Conservation (phyloP, 2,113 vertebrate genomes). For the Phaetusa simplex region DNA sequence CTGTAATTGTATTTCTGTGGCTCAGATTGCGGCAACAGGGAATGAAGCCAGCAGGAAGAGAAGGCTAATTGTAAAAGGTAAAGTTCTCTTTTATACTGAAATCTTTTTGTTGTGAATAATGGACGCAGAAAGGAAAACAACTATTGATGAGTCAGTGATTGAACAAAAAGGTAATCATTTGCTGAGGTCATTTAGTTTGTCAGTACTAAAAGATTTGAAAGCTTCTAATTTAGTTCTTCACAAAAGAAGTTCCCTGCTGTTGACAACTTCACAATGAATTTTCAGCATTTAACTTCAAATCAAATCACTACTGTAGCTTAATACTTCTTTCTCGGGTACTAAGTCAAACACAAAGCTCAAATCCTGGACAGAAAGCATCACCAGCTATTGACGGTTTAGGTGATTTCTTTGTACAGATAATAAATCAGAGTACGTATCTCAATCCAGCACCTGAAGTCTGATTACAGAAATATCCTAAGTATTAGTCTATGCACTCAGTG, state of each 20-base stretch:
- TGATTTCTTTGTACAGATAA: not conserved
- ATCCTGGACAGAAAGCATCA: not conserved
- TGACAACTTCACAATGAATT: conserved; percentile 13
- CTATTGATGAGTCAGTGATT: not conserved
- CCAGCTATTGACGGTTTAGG: not conserved
- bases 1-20: not conserved
- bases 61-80: not conserved
- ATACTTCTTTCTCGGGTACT: not conserved
- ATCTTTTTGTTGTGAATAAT: not conserved
- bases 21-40: not conserved
- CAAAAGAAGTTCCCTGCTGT: not conserved
- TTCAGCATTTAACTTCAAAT: conserved; percentile 3
- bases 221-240: conserved; percentile 14
- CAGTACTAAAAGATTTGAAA: not conserved
- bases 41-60: not conserved
- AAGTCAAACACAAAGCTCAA: not conserved
- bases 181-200: not conserved
- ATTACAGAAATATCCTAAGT: not conserved
- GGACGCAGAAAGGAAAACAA: not conserved
- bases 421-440: not conserved
- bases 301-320: not conserved
- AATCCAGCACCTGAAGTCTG: not conserved
- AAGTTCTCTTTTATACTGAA: not conserved
- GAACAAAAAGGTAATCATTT: conserved; percentile 10
- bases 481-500: not conserved